A percentile compares a stretch with the other conserved stretches of the same genome.
Evolutionary conservation across 2,888 invertebrate genomes (phyloP).

Genomic region (Macrosiphum euphorbiae): DNA sequence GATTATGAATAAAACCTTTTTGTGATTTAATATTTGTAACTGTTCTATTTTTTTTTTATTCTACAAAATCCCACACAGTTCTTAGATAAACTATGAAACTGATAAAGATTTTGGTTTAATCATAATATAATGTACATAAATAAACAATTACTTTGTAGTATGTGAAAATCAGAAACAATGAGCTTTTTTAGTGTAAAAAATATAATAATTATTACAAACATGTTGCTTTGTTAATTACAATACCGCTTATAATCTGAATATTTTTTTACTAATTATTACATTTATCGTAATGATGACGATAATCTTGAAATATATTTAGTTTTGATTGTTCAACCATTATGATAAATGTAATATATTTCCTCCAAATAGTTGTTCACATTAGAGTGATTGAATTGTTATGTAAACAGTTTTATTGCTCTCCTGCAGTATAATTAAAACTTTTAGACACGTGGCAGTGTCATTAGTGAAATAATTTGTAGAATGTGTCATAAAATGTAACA

Average conservation of each 20-base stretch:
- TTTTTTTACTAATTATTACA: slow-evolving; percentile 33
- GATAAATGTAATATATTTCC: background rate
- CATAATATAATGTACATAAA: background rate
- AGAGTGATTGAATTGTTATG: background rate
- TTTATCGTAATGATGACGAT: slow-evolving; percentile 9
- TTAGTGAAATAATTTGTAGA: slow-evolving; percentile 39
- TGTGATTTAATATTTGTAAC: background rate
- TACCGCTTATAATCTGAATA: background rate
- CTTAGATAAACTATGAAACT: background rate
- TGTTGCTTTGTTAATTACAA: background rate
- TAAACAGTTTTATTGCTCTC: slow-evolving; percentile 40
- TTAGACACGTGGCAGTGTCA: slow-evolving; percentile 51
- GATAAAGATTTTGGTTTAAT: background rate
- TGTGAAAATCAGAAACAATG: background rate
- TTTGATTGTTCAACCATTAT: slow-evolving; percentile 21
- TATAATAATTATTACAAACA: background rate
- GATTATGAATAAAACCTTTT: background rate
- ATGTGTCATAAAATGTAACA: slow-evolving; percentile 1
- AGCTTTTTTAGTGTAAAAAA: background rate
- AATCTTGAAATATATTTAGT: background rate
- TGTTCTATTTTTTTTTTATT: background rate
- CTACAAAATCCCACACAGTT: background rate
- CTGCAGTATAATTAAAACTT: background rate
- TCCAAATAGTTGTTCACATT: slow-evolving; percentile 14
- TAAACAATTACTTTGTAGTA: background rate